Evolutionary conservation across 1,140 invertebrate genomes (phyloP).

Genomic region (Heliconius melpomene): DNA sequence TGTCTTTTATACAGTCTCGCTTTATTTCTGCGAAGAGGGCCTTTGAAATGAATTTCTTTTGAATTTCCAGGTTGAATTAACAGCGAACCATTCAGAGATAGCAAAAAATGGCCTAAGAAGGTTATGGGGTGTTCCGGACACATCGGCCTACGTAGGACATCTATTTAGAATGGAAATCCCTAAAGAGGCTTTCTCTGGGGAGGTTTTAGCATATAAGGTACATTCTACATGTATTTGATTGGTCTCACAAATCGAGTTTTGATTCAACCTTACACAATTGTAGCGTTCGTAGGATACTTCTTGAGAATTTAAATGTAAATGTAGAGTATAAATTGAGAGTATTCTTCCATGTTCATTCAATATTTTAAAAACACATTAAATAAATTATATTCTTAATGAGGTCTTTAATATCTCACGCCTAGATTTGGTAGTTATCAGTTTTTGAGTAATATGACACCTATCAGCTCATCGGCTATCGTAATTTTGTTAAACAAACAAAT

Average conservation of each 20-base stretch:
- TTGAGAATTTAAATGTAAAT: not conserved
- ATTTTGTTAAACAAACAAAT: no score
- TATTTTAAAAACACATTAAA: no score
- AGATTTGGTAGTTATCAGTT: no score
- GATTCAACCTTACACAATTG: not conserved
- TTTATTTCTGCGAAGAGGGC: not conserved
- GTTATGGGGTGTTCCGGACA: slow-evolving; percentile 80
- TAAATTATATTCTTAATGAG: no score
- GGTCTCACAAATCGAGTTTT: not conserved
- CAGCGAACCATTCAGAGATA: slow-evolving; percentile 75
- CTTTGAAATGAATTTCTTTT: slow-evolving; percentile 18
- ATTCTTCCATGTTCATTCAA: not conserved
- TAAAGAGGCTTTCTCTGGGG: slow-evolving; percentile 79
- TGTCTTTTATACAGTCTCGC: slow-evolving; percentile 21
- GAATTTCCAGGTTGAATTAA: slow-evolving; percentile 65
- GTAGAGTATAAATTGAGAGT: not conserved
- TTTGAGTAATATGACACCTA: no score
- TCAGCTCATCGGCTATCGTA: no score
- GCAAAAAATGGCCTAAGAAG: slow-evolving; percentile 77
- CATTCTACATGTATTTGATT: slow-evolving; percentile 35
- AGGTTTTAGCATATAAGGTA: slow-evolving; percentile 78
- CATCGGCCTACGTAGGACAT: slow-evolving; percentile 79
- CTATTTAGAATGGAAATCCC: slow-evolving; percentile 80
- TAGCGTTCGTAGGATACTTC: not conserved
- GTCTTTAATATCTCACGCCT: no score